Evolutionary conservation across 2,113 vertebrate genomes (phyloP).

Genomic region (Menura novaehollandiae): DNA sequence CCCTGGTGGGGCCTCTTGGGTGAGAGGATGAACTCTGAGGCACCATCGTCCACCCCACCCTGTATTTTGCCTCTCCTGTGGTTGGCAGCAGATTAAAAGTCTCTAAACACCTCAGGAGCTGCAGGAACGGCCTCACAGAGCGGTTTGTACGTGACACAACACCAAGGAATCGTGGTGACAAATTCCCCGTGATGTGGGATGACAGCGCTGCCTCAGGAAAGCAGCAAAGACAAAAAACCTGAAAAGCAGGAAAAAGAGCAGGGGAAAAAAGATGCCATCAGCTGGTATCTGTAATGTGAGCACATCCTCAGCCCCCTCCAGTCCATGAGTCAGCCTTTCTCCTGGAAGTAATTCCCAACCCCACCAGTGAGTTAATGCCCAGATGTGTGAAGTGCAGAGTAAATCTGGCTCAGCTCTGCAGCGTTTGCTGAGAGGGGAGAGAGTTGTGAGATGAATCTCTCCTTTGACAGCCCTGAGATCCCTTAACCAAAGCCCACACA

Average conservation of each 20-base stretch:
- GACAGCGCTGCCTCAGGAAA: neutral
- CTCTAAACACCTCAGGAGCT: neutral
- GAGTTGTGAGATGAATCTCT: conserved; percentile 24
- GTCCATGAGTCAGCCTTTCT: conserved; percentile 5
- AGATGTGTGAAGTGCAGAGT: neutral
- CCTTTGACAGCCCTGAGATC: neutral
- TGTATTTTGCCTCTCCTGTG: neutral
- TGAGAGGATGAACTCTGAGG: neutral
- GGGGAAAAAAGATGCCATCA: neutral
- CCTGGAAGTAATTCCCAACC: conserved; percentile 27
- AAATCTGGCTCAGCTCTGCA: neutral
- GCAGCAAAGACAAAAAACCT: neutral
- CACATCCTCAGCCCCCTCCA: neutral
- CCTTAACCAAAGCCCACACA: neutral
- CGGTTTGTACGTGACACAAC: neutral
- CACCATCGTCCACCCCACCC: neutral
- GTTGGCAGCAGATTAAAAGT: neutral
- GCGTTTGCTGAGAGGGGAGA: neutral
- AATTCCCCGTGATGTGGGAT: neutral
- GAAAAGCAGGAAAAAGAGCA: neutral
- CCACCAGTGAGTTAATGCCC: neutral
- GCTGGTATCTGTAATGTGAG: neutral
- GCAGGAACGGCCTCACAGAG: neutral
- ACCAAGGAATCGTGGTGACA: neutral
- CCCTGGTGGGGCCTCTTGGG: neutral